These are phyloP conservation scores for Indri indri DNA, from an alignment of 2,113 vertebrate genomes.

Conservation along the genomic window DNA sequence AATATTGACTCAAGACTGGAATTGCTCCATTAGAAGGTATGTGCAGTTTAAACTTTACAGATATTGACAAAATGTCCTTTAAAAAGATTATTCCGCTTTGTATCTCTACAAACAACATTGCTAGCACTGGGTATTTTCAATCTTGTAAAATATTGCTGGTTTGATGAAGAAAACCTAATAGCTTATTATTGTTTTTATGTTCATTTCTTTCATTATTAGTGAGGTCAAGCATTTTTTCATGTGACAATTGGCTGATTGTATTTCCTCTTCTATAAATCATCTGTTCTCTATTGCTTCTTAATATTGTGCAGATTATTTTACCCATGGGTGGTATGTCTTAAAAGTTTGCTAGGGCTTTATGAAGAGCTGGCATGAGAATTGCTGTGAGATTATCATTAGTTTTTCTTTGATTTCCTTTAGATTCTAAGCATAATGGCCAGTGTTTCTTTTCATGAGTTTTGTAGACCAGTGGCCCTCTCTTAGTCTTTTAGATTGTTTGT, in stretches of 20 bases:
- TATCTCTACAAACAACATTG: background rate
- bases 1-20: background rate
- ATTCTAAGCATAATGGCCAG: background rate
- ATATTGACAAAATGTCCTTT: background rate
- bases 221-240: constrained; percentile 1
- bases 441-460: constrained; percentile 26
- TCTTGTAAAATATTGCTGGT: constrained; percentile 13
- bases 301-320: background rate
- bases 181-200: constrained; percentile 16
- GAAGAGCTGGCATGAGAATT: background rate
- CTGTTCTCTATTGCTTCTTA: constrained; percentile 3
- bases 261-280: background rate
- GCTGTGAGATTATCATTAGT: background rate
- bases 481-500: background rate
- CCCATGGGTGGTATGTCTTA: background rate
- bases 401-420: constrained; percentile 23
- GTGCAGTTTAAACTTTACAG: background rate
- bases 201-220: constrained; percentile 35
- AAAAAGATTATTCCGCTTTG: background rate
- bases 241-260: background rate
- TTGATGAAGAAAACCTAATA: constrained; percentile 20
- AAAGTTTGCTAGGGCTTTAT: constrained; percentile 24
- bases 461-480: background rate
- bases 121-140: background rate
- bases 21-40: background rate